phyloP scores from a whole-genome alignment of 2,888 invertebrate genomes.

The Drosophila mayaguana region DNA sequence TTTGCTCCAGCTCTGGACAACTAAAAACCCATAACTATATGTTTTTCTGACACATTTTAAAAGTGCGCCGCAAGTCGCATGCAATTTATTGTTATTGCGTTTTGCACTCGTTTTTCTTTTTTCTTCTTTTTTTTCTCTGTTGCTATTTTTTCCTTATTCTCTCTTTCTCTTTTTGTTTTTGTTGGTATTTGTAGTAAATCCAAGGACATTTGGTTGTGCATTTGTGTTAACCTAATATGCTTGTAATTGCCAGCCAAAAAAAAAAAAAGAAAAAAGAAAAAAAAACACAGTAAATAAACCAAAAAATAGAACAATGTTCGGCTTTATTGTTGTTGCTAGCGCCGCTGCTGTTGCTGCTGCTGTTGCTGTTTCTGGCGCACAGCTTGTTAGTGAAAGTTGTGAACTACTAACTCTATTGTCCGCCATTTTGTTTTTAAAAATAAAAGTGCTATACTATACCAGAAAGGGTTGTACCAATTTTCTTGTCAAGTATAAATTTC shows the following conservation, averaged over 20 bases:
- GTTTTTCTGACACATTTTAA: constrained; percentile 76
- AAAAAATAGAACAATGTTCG: constrained; percentile 44
- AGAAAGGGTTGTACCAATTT: too few species aligned
- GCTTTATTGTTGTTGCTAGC: constrained; percentile 14
- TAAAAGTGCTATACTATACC: too few species aligned
- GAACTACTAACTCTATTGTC: constrained; percentile 45
- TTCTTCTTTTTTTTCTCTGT: constrained; percentile 12
- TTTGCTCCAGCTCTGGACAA: constrained; percentile 42
- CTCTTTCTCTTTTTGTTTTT: not conserved
- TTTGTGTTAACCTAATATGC: constrained; percentile 75
- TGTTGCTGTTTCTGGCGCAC: constrained; percentile 48
- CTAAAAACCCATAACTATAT: constrained; percentile 76
- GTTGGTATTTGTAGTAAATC: constrained; percentile 44
- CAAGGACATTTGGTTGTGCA: constrained; percentile 70
- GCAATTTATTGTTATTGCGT: constrained; percentile 75
- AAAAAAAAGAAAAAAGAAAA: constrained; percentile 41
- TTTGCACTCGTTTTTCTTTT: constrained; percentile 45
- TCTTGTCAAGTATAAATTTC: too few species aligned
- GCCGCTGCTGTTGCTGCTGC: constrained; percentile 6
- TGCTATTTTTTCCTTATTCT: constrained; percentile 2
- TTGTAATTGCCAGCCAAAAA: constrained; percentile 67
- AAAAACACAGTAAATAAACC: constrained; percentile 27
- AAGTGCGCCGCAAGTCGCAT: constrained; percentile 72
- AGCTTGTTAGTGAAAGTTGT: constrained; percentile 65
- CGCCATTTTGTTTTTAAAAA: constrained; percentile 14